phyloP scores from a whole-genome alignment of 1,140 invertebrate genomes.

The Drosophila rufa region DNA sequence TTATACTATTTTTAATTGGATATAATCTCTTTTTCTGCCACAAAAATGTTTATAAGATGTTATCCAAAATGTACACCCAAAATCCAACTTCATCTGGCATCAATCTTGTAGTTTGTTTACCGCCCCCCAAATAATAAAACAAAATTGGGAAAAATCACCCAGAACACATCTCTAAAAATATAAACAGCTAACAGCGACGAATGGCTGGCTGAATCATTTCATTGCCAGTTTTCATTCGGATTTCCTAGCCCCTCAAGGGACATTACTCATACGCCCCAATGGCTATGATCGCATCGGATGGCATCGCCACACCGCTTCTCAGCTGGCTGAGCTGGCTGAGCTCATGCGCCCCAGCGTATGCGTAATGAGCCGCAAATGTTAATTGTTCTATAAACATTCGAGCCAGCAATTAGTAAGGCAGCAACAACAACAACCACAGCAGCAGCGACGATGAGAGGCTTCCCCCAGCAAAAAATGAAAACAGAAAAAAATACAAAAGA shows the following conservation, averaged over 20 bases:
- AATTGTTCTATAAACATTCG: slow-evolving; percentile 66
- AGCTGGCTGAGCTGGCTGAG: slow-evolving; percentile 53
- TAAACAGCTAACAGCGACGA: slow-evolving; percentile 12
- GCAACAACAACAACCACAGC: slow-evolving; percentile 19
- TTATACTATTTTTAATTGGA: too few relatives aligned
- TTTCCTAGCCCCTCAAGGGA: slow-evolving; percentile 24
- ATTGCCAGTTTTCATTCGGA: slow-evolving; percentile 23
- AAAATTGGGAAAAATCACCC: neutral
- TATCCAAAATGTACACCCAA: neutral
- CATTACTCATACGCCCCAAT: slow-evolving; percentile 51
- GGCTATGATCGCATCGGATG: slow-evolving; percentile 37
- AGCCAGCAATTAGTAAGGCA: slow-evolving; percentile 53
- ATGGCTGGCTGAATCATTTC: slow-evolving; percentile 41
- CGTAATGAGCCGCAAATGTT: slow-evolving; percentile 64
- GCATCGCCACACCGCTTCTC: slow-evolving; percentile 12
- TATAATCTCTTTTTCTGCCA: too few relatives aligned
- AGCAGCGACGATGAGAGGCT: slow-evolving; percentile 36
- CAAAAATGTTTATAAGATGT: neutral
- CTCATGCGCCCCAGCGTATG: slow-evolving; percentile 51
- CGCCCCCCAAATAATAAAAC: neutral
- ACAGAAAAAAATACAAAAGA: neutral
- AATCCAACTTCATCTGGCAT: slow-evolving; percentile 12
- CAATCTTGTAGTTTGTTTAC: slow-evolving; percentile 29
- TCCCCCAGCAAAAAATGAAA: slow-evolving; percentile 31
- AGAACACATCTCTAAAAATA: slow-evolving; percentile 26